phyloP scores from a whole-genome alignment of 64 coral and sea anemone species.

The Pocillopora damicornis region DNA sequence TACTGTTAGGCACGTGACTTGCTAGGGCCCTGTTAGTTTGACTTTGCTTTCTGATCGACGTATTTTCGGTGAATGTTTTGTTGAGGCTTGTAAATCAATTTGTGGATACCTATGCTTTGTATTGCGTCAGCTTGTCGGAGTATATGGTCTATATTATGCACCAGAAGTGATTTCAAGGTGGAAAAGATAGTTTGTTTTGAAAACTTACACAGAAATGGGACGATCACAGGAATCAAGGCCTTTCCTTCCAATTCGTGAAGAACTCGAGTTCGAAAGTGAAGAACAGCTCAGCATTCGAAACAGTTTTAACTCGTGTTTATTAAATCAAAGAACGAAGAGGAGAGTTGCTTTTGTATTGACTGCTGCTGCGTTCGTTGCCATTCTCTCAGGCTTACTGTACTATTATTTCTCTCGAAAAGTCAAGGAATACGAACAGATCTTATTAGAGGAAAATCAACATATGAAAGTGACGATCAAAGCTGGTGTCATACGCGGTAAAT shows the following conservation, averaged over 20 bases:
- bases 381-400: constrained; percentile 23
- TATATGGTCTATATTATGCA: not conserved
- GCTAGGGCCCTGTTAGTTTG: too few species aligned
- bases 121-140: not conserved
- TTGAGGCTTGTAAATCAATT: too few species aligned
- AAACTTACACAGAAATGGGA: not conserved
- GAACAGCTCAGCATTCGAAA: not conserved
- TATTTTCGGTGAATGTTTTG: too few species aligned
- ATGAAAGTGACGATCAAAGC: constrained; percentile 12
- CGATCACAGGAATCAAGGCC: not conserved
- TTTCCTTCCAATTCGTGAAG: not conserved
- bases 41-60: too few species aligned
- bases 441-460: not conserved
- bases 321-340: not conserved
- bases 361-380: constrained; percentile 6
- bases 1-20: too few species aligned
- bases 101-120: not conserved
- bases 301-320: not conserved
- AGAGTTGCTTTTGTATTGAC: not conserved
- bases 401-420: constrained; percentile 50
- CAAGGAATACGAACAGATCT: constrained; percentile 16
- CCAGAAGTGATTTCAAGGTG: not conserved
- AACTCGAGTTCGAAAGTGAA: not conserved
- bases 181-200: not conserved
- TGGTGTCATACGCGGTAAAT: constrained; percentile 36